Percentiles rank a stretch among this genome's conserved stretches.
These are phyloP conservation scores for Acleris holmiana DNA, from an alignment of 2,888 invertebrate species.

Conservation along the genomic window DNA sequence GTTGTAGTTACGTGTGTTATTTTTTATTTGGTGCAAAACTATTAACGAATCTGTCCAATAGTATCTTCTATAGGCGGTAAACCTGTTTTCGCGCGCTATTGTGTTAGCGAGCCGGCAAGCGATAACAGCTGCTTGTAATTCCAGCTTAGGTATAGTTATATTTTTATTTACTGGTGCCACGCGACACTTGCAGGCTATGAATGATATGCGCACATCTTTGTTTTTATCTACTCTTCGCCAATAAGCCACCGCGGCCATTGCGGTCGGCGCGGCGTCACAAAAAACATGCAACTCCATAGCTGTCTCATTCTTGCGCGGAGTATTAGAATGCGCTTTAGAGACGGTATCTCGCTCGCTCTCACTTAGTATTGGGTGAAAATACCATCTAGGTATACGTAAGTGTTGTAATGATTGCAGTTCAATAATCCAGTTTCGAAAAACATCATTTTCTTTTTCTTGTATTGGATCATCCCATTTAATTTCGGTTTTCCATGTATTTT, in stretches of 20 bases:
- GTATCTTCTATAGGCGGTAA: not conserved
- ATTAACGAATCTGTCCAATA: slow-evolving; percentile 6
- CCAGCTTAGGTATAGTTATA: slow-evolving; percentile 25
- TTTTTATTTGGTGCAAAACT: slow-evolving; percentile 42
- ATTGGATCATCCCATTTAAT: slow-evolving; percentile 30
- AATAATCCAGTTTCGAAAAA: slow-evolving; percentile 24
- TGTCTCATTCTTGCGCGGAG: not conserved
- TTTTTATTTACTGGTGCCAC: slow-evolving; percentile 27
- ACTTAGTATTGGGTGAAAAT: not conserved
- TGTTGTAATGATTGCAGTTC: slow-evolving; percentile 13
- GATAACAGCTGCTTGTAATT: slow-evolving; percentile 17
- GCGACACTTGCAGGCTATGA: slow-evolving; percentile 31
- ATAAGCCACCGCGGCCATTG: slow-evolving; percentile 34
- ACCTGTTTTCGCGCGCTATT: slow-evolving; percentile 5
- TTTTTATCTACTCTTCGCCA: slow-evolving; percentile 15
- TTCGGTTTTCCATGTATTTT: slow-evolving; percentile 21
- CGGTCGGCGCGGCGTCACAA: slow-evolving; percentile 28
- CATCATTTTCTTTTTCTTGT: not conserved
- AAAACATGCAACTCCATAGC: slow-evolving; percentile 7
- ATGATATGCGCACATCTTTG: slow-evolving; percentile 9
- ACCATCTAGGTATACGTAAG: slow-evolving; percentile 31
- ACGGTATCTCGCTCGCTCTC: too few relatives aligned
- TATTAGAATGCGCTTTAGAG: too few relatives aligned
- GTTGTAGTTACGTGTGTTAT: slow-evolving; percentile 44
- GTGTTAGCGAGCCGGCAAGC: slow-evolving; percentile 12